These are phyloP conservation scores for Bugulina stolonifera DNA, from an alignment of 2,888 invertebrate species.

Conservation along the genomic window DNA sequence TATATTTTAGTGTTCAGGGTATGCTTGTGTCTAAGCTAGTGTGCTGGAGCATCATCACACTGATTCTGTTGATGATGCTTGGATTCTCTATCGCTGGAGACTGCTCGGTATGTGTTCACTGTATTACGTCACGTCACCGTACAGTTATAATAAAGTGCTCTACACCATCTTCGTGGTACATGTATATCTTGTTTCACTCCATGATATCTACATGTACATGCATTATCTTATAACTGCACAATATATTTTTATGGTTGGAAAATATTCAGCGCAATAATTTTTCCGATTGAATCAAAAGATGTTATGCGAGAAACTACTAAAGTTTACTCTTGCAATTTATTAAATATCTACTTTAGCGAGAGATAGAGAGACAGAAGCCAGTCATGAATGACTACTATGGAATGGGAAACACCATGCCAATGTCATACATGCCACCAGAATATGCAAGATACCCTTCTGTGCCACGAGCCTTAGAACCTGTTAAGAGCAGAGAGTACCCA, in stretches of 20 bases:
- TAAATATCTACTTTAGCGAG: too few relatives aligned
- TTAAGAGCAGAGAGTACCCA: neutral
- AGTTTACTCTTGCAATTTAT: too few relatives aligned
- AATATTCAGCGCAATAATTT: too few relatives aligned
- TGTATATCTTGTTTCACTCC: neutral
- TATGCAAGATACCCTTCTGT: neutral
- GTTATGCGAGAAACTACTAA: too few relatives aligned
- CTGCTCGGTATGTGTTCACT: neutral
- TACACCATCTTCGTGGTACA: neutral
- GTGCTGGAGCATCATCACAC: neutral
- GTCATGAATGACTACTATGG: too few relatives aligned
- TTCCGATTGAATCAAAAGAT: too few relatives aligned
- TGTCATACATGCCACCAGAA: neutral
- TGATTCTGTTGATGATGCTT: neutral
- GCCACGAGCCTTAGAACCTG: neutral
- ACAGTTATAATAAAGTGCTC: too few relatives aligned
- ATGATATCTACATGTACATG: neutral
- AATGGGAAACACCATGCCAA: too few relatives aligned
- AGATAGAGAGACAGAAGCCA: too few relatives aligned
- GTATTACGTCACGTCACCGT: too few relatives aligned
- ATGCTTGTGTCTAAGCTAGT: neutral
- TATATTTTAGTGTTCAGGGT: neutral
- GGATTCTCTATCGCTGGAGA: neutral
- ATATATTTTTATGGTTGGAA: neutral
- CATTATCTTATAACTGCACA: neutral